Evolutionary conservation across 2,888 invertebrate genomes (phyloP), one percentile per base, ranked within the genome.

Genomic region (Heliothis peltigera): DNA sequence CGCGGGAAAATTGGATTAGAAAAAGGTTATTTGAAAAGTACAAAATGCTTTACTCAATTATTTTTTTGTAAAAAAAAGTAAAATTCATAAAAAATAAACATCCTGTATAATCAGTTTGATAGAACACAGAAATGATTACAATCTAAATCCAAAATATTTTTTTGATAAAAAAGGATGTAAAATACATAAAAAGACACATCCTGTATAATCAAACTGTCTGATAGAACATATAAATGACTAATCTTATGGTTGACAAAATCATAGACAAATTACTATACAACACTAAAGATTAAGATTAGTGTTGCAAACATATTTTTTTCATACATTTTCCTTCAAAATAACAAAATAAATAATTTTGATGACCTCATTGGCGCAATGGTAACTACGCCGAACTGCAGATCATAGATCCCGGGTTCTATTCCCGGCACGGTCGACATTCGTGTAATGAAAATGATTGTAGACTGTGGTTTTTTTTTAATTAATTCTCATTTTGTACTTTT

Each of bases 401-500:
- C n/a, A n/a, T n/a, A n/a, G n/a, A n/a, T n/a, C n/a, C n/a, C n/a
- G n/a, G n/a, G n/a, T n/a, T n/a, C n/a, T n/a, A n/a, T n/a, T n/a
- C n/a, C n/a, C n/a, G n/a, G n/a, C n/a, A n/a, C n/a, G n/a, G n/a
- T n/a, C n/a, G n/a, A n/a, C n/a, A n/a, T n/a, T n/a, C n/a, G n/a
- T n/a, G n/a, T n/a, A n/a, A n/a, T n/a, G n/a, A n/a, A n/a, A n/a
- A n/a, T n/a, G n/a, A n/a, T n/a, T n/a, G n/a, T n/a, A n/a, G n/a
- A n/a, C n/a, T n/a, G n/a, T n/a, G n/a, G n/a, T n/a, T n/a, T n/a
- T n/a, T n/a, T n/a, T n/a, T n/a, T n/a, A n/a, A n/a, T n/a, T n/a
- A n/a, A n/a, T n/a, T n/a, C 18, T 56, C 49, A 59, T 56, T 60
- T 54, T 75, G 57, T 66, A 62, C 61, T 17, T 64, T 53, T 17